Conservation (phyloP, 2,797 vertebrate genomes). For the Chrysocyon brachyurus region DNA sequence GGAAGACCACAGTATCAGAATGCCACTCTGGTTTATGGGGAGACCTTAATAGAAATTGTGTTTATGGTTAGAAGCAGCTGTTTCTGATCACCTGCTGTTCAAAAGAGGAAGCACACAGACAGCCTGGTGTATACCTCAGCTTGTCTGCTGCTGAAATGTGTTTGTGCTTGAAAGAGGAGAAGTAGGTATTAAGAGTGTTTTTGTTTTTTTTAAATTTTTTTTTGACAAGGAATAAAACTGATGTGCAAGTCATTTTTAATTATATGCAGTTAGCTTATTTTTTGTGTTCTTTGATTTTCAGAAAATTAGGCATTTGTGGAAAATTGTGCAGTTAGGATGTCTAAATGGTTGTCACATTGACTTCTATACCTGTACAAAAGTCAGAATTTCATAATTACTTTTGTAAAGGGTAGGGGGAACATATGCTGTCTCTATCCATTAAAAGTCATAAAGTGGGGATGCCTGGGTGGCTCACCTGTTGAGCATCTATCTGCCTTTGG, state of each 20-base stretch:
- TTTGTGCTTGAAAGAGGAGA: slow-evolving; percentile 29
- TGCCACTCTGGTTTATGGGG: not conserved
- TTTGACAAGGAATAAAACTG: slow-evolving; percentile 21
- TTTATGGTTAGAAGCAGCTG: slow-evolving; percentile 9
- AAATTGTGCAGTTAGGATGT: slow-evolving; percentile 1
- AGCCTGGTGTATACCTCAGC: not conserved
- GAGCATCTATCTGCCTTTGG: too few species aligned
- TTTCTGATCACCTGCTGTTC: slow-evolving; percentile 19
- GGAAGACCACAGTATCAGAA: slow-evolving; percentile 66
- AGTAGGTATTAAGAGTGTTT: not conserved
- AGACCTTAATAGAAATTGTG: slow-evolving; percentile 26
- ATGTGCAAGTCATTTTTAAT: not conserved
- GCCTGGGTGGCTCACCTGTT: too few species aligned
- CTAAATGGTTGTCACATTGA: not conserved
- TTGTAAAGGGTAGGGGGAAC: not conserved
- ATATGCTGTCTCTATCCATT: not conserved
- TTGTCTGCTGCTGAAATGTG: not conserved
- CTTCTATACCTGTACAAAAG: not conserved
- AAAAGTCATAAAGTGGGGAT: not conserved
- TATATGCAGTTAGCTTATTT: not conserved
- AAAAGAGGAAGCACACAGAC: not conserved
- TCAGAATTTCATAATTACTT: slow-evolving; percentile 47
- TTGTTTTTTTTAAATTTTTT: not conserved
- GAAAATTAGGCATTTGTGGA: not conserved
- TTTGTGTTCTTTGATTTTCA: slow-evolving; percentile 47